These are phyloP conservation scores for Pandemis heparana DNA, from an alignment of 2,888 invertebrate species.

Conservation along the genomic window DNA sequence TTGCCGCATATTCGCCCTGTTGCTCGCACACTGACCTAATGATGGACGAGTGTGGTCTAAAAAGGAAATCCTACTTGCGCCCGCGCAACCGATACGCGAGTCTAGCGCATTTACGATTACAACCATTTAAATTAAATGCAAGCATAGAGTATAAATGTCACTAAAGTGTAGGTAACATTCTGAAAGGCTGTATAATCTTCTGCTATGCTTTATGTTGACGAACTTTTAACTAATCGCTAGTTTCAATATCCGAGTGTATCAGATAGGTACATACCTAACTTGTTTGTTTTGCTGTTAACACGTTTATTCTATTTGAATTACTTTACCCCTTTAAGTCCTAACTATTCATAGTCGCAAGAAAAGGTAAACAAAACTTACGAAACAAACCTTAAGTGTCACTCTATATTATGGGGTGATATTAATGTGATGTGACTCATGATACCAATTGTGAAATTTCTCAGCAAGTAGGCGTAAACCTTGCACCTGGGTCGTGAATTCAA, in stretches of 20 bases:
- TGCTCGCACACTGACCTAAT: conserved; percentile 81
- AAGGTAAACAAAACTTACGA: no score
- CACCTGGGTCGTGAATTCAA: conserved; percentile 36
- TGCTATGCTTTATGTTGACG: no score
- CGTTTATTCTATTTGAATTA: no score
- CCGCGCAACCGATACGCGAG: conserved; percentile 73
- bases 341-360: no score
- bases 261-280: no score
- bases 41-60: conserved; percentile 75
- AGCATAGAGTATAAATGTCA: background rate
- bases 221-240: no score
- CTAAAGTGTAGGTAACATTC: no score
- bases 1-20: conserved; percentile 39
- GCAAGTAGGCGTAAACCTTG: conserved; percentile 18
- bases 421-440: background rate
- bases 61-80: conserved; percentile 85
- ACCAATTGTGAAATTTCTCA: conserved; percentile 16
- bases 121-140: conserved; percentile 57
- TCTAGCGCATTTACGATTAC: conserved; percentile 65
- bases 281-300: no score
- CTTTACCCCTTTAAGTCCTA: no score
- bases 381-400: background rate
- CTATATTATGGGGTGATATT: no score
- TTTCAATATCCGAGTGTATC: no score
- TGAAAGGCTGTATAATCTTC: no score